Evolutionary conservation across 2,113 vertebrate species (phyloP), one percentile per base, ranked within the genome.

Genomic region (Mormyrus lacerda): DNA sequence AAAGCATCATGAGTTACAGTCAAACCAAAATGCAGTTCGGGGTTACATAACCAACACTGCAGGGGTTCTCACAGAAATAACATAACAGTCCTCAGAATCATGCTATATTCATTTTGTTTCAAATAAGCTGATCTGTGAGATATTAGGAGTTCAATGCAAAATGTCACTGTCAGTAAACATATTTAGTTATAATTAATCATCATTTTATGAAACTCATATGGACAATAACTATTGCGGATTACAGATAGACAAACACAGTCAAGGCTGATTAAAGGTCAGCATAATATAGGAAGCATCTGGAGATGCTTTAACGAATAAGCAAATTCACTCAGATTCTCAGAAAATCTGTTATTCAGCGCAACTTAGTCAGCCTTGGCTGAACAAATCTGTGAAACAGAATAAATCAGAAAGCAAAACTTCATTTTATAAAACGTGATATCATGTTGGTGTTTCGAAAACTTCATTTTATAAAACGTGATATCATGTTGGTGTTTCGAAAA

Each of bases 361-460:
- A 85, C 21, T 85, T 85, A 85, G 83, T 85, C 83, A 85, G 45
- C 83, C 83, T 48, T 79, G 73, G 73, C 73, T 79, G 83, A 85
- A 85, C 21, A 85, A 85, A 85, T 85, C 83, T 85, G 83, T 48
- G 24, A 85, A 50, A 85, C n/a, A 19, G 83, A 5, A 85, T 85
- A 47, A 85, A 85, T 85, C 83, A 85, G 24, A 45, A 44, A 45
- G 8, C 9, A 47, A 85, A 50, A 48, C 83, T 85, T 85, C 6
- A 76, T 76, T 76, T 76, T 42, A 42, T 76, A 76, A 76, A 76
- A 76, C 42, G 73, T 79, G 73, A 11, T 19, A 42, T 42, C 73
- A 79, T 79, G 35, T 42, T 79, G 73, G 73, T 79, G 35, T 79
- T 79, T 39, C 8, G 69, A 39, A 76, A 35, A n/a, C n/a, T n/a